Evolutionary conservation across 2,888 invertebrate genomes (phyloP).

Genomic region (Pimpla rufipes): DNA sequence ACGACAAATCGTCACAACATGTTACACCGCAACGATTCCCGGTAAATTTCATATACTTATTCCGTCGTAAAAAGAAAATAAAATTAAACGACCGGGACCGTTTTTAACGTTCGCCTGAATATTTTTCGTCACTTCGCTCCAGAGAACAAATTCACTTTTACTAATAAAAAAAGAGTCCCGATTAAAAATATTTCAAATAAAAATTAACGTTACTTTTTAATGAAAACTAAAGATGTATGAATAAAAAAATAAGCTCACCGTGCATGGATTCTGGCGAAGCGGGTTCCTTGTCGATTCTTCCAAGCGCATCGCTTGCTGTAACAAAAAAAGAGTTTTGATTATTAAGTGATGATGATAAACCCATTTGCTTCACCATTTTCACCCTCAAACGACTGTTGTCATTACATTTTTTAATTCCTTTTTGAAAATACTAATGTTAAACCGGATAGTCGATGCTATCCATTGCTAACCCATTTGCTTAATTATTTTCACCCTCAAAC

Average conservation of each 20-base stretch:
- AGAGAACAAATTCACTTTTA: not conserved
- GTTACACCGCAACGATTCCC: constrained; percentile 18
- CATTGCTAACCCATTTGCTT: no score
- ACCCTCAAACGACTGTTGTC: no score
- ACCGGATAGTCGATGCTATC: no score
- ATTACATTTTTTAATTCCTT: no score
- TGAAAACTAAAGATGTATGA: not conserved
- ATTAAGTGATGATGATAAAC: no score
- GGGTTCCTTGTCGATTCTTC: constrained; percentile 91
- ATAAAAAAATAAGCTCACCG: constrained; percentile 76
- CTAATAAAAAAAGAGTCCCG: no score
- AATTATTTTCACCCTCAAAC: no score
- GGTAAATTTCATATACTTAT: constrained; percentile 59
- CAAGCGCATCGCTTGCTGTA: constrained; percentile 87
- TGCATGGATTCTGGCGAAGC: constrained; percentile 88
- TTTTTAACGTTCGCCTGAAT: constrained; percentile 41
- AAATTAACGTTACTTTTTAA: not conserved
- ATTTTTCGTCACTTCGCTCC: constrained; percentile 7
- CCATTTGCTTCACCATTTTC: no score
- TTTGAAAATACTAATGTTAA: no score
- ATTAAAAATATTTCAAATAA: not conserved
- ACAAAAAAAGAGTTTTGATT: constrained; percentile 81
- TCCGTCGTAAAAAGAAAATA: constrained; percentile 24
- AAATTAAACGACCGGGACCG: not conserved
- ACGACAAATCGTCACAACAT: constrained; percentile 35